phyloP scores from a whole-genome alignment of 2,113 vertebrate genomes.

The Psephotus haematonotus region DNA sequence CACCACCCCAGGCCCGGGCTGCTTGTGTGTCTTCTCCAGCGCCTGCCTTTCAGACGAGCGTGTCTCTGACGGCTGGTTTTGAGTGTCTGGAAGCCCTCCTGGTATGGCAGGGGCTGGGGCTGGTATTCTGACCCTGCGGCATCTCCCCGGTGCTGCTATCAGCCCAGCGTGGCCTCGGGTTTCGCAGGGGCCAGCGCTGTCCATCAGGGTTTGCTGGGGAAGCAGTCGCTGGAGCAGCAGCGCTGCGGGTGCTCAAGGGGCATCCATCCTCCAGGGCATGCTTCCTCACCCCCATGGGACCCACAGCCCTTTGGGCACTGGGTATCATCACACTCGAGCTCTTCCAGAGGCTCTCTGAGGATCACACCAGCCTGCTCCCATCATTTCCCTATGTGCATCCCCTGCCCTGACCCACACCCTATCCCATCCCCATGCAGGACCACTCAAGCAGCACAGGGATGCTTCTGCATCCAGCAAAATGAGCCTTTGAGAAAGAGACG shows the following conservation, averaged over 20 bases:
- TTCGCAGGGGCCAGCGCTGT: background rate
- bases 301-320: background rate
- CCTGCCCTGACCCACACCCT: background rate
- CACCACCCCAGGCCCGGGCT: background rate
- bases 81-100: slow-evolving; percentile 9
- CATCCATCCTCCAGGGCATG: background rate
- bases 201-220: background rate
- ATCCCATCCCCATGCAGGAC: background rate
- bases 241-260: background rate
- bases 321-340: background rate
- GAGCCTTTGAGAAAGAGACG: background rate
- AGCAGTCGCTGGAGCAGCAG: background rate
- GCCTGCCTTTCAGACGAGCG: background rate
- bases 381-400: background rate
- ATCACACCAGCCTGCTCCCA: background rate
- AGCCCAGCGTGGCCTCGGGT: background rate
- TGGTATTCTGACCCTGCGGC: background rate
- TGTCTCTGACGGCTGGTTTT: background rate
- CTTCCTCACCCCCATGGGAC: background rate
- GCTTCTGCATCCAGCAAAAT: background rate
- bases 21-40: background rate
- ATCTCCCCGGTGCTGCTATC: background rate
- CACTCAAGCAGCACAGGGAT: background rate
- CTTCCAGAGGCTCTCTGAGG: background rate
- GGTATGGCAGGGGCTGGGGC: background rate